Percentiles rank a stretch among this genome's conserved stretches.
Conservation (phyloP, 2,888 invertebrate genomes). For the Blomia tropicalis region DNA sequence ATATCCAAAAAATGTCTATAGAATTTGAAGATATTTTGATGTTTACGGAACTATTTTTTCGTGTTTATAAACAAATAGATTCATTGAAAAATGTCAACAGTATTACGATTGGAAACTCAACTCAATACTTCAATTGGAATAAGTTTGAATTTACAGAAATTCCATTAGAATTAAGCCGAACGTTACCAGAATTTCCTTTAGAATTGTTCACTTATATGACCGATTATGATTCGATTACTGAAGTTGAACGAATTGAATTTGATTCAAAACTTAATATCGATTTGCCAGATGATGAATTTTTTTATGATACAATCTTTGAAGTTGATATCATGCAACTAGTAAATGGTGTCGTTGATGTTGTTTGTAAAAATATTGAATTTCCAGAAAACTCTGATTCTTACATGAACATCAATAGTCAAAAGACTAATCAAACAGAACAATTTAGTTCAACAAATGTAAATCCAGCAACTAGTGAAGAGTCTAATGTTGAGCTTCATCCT, state of each 20-base stretch:
- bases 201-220: not conserved
- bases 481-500: not conserved
- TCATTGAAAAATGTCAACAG: not conserved
- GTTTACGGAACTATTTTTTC: not conserved
- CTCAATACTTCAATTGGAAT: not conserved
- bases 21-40: not conserved
- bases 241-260: not conserved
- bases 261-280: not conserved
- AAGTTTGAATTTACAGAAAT: not conserved
- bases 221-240: not conserved
- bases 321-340: not conserved
- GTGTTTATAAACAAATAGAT: not conserved
- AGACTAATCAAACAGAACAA: not conserved
- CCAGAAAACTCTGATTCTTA: not conserved
- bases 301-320: not conserved
- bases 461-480: not conserved
- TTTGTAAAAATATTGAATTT: not conserved
- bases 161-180: not conserved
- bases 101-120: not conserved
- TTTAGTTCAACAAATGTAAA: not conserved
- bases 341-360: not conserved
- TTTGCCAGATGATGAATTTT: not conserved
- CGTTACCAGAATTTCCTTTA: not conserved
- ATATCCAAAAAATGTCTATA: not conserved
- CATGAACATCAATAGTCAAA: not conserved